Conservation (phyloP, 1,140 invertebrate species). For the Bombus fervidus region DNA sequence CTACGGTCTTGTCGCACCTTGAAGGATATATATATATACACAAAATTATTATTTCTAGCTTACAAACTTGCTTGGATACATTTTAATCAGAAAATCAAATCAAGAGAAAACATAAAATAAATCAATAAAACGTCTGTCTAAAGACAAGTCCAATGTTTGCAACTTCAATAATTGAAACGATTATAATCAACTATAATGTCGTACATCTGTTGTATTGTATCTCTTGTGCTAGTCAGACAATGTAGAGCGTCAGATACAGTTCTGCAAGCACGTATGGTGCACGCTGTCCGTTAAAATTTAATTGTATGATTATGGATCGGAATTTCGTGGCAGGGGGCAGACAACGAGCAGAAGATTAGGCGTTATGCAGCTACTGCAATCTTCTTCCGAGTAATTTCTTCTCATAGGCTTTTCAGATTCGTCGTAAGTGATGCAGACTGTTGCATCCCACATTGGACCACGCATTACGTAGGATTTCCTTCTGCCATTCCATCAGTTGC, state of each 20-base stretch:
- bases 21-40: no score
- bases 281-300: slow-evolving; percentile 34
- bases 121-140: not conserved
- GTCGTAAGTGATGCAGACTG: slow-evolving; percentile 9
- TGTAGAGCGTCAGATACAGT: not conserved
- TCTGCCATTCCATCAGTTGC: not conserved
- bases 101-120: not conserved
- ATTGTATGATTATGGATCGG: slow-evolving; percentile 50
- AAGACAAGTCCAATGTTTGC: not conserved
- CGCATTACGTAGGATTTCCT: slow-evolving; percentile 31
- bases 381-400: slow-evolving; percentile 41
- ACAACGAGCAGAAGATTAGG: slow-evolving; percentile 38
- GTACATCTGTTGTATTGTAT: not conserved
- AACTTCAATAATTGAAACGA: not conserved
- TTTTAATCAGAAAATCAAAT: no score
- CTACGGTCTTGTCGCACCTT: no score
- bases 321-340: slow-evolving; percentile 30
- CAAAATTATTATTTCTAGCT: no score
- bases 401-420: slow-evolving; percentile 53
- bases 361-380: slow-evolving; percentile 13
- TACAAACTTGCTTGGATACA: no score
- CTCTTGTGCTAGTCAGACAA: not conserved
- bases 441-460: slow-evolving; percentile 21
- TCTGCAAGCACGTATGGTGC: not conserved
- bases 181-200: not conserved